Conservation (phyloP, 2,113 vertebrate species). For the Hassar affinis region DNA sequence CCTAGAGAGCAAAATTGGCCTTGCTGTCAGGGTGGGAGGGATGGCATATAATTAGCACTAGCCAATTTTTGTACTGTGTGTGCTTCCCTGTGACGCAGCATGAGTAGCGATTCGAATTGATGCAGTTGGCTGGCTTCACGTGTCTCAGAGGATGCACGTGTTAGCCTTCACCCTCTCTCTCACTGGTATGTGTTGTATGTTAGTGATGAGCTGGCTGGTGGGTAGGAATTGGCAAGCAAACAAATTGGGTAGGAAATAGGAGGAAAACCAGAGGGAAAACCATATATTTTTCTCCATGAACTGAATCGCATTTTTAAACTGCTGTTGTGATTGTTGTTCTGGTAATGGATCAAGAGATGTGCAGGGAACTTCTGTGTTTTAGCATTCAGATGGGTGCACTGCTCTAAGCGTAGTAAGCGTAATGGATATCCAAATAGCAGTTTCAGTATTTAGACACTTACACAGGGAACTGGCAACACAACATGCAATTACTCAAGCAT, state of each 20-base stretch:
- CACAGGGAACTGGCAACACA: neutral
- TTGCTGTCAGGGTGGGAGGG: neutral
- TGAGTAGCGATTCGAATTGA: neutral
- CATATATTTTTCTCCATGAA: neutral
- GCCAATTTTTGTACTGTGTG: neutral
- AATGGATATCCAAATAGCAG: neutral
- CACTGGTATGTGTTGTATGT: neutral
- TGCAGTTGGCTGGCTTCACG: neutral
- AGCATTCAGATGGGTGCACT: neutral
- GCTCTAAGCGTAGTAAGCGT: neutral
- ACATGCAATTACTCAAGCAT: too few species aligned
- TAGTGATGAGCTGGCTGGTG: neutral
- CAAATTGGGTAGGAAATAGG: neutral
- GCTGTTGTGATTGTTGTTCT: neutral
- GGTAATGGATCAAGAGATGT: neutral
- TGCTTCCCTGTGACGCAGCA: neutral
- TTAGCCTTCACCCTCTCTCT: neutral
- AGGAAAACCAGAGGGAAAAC: neutral
- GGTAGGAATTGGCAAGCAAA: neutral
- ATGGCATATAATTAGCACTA: neutral
- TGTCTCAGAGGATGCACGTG: neutral
- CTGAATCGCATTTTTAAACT: neutral
- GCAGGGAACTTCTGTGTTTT: neutral
- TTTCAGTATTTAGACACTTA: neutral
- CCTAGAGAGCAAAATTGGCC: neutral